These are phyloP conservation scores for Ciconia stormi DNA, from an alignment of 2,113 vertebrate species.

Conservation along the genomic window DNA sequence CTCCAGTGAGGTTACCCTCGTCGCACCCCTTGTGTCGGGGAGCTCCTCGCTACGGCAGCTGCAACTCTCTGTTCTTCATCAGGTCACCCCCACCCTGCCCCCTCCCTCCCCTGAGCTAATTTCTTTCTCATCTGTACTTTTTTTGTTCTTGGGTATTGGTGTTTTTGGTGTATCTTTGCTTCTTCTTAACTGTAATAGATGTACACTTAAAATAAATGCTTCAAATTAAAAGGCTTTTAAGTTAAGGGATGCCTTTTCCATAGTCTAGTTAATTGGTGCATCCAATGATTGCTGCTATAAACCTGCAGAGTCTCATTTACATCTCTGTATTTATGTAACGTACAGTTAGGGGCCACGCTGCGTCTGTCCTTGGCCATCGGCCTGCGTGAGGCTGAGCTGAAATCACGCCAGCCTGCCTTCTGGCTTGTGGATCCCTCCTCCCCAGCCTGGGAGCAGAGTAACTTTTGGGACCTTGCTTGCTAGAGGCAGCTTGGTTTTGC, in stretches of 20 bases:
- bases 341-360: neutral
- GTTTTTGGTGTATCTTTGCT: slow-evolving; percentile 56
- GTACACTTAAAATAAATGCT: slow-evolving; percentile 62
- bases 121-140: slow-evolving; percentile 36
- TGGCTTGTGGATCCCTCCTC: neutral
- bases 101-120: neutral
- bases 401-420: neutral
- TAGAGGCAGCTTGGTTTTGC: neutral
- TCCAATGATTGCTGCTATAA: neutral
- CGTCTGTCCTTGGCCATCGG: neutral
- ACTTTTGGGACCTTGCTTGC: no score
- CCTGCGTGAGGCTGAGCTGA: neutral
- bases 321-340: neutral
- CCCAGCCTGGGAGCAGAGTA: neutral
- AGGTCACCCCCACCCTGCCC: neutral
- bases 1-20: neutral
- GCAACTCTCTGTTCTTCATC: neutral
- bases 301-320: neutral
- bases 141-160: slow-evolving; percentile 48
- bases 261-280: slow-evolving; percentile 14
- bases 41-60: neutral
- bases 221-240: slow-evolving; percentile 60
- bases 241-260: slow-evolving; percentile 53
- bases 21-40: accelerated
- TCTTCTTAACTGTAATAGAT: slow-evolving; percentile 62